Evolutionary conservation across 2,113 vertebrate genomes (phyloP).

Genomic region (Alectura lathami): DNA sequence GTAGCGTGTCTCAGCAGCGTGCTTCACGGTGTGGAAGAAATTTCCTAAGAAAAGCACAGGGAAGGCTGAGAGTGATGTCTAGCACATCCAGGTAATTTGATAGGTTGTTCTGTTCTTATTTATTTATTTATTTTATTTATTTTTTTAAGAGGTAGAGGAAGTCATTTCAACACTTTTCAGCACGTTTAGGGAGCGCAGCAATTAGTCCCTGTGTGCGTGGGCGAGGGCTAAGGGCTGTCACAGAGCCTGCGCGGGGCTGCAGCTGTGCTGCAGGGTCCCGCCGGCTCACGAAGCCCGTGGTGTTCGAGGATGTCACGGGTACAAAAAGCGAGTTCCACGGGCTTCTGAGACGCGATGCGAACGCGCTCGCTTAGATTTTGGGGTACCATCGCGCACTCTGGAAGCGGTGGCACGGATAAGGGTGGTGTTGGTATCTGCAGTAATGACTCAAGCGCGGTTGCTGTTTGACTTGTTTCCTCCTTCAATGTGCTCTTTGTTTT

Average conservation of each 20-base stretch:
- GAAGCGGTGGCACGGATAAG: background rate
- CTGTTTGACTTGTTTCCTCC: slow-evolving; percentile 28
- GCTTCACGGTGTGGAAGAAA: background rate
- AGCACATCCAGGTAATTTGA: background rate
- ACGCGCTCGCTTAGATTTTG: background rate
- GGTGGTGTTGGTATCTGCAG: background rate
- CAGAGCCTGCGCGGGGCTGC: background rate
- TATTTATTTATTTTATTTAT: too few relatives aligned
- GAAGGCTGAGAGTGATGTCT: background rate
- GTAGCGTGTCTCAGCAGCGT: fast-evolving
- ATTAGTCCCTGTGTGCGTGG: background rate
- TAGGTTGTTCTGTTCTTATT: background rate
- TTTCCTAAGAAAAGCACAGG: background rate
- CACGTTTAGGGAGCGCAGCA: background rate
- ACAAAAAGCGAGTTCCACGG: background rate
- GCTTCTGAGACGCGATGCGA: background rate
- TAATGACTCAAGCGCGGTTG: slow-evolving; percentile 27
- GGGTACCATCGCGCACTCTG: background rate
- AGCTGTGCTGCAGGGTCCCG: background rate
- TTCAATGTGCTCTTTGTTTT: slow-evolving; percentile 51
- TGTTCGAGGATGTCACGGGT: background rate
- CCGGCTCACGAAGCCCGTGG: background rate
- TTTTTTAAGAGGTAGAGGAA: background rate
- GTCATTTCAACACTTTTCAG: background rate
- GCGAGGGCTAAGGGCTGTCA: background rate